phyloP scores from a whole-genome alignment of 2,888 invertebrate genomes.

The Calameuta filiformis region DNA sequence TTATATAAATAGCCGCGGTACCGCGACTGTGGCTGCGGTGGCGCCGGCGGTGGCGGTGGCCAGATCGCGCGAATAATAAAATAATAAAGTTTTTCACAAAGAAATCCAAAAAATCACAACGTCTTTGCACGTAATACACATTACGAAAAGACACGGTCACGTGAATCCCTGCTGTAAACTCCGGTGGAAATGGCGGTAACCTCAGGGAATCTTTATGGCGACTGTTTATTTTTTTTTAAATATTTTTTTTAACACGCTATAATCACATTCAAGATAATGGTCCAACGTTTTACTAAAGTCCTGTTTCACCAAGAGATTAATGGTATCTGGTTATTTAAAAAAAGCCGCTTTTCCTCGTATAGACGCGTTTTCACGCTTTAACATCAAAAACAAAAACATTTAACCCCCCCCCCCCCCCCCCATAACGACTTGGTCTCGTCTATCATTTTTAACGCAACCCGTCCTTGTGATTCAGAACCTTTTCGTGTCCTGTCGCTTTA shows the following conservation, averaged over 20 bases:
- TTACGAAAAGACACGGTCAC: neutral
- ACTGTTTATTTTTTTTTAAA: neutral
- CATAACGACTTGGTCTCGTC: neutral
- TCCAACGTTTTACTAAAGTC: neutral
- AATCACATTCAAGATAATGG: neutral
- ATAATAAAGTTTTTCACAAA: constrained; percentile 28
- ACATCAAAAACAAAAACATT: neutral
- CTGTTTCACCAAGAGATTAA: neutral
- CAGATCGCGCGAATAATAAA: constrained; percentile 32
- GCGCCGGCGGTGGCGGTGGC: constrained; percentile 15
- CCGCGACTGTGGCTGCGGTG: constrained; percentile 30
- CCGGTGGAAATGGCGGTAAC: neutral
- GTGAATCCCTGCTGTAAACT: neutral
- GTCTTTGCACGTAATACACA: neutral
- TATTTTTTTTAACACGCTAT: neutral
- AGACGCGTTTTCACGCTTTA: neutral
- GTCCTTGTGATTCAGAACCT: neutral
- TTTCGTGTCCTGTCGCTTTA: neutral
- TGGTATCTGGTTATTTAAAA: neutral
- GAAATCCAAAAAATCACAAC: neutral
- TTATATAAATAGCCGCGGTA: constrained; percentile 58
- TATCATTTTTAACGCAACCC: neutral
- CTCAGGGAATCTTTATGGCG: neutral
- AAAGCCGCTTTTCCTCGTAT: neutral
- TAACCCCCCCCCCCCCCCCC: neutral